A percentile compares a stretch with the other conserved stretches of the same genome.
Evolutionary conservation across 2,113 vertebrate species (phyloP).

Genomic region (Proterorhinus semilunaris): DNA sequence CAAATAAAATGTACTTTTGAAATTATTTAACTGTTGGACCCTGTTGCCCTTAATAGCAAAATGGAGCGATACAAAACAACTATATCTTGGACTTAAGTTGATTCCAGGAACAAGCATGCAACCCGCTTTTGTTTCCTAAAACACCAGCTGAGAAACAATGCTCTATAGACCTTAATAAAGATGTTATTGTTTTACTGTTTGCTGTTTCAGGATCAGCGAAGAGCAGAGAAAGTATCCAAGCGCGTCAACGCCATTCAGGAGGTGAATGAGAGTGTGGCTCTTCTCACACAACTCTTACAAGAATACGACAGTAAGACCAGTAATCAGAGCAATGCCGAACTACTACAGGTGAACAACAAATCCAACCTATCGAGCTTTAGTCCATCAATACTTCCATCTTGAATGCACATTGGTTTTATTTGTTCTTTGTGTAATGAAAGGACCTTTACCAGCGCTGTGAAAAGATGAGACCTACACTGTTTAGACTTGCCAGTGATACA

Average conservation of each 20-base stretch:
- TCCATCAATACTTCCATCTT: not conserved
- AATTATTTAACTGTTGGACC: too few relatives aligned
- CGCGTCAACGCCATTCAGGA: conserved; percentile 93
- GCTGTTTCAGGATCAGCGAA: conserved; percentile 85
- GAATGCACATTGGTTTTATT: not conserved
- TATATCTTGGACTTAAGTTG: too few relatives aligned
- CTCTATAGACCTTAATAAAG: too few relatives aligned
- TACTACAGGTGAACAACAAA: conserved; percentile 83
- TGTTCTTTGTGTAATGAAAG: conserved; percentile 64
- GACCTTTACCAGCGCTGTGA: conserved; percentile 96
- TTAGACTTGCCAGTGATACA: conserved; percentile 95
- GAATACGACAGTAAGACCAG: conserved; percentile 79
- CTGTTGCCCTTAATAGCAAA: too few relatives aligned
- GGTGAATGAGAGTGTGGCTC: conserved; percentile 90
- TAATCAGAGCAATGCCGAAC: conserved; percentile 82
- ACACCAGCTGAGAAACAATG: too few relatives aligned
- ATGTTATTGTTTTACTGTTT: not conserved
- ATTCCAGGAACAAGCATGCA: too few relatives aligned
- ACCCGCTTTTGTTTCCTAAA: too few relatives aligned
- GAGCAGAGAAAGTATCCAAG: conserved; percentile 96
- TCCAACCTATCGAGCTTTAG: not conserved
- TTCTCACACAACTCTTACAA: conserved; percentile 92
- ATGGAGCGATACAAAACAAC: too few relatives aligned
- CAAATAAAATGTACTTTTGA: too few relatives aligned
- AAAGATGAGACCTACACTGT: conserved; percentile 96